phyloP scores from a whole-genome alignment of 2,113 vertebrate species.

The Anthoscopus minutus region DNA sequence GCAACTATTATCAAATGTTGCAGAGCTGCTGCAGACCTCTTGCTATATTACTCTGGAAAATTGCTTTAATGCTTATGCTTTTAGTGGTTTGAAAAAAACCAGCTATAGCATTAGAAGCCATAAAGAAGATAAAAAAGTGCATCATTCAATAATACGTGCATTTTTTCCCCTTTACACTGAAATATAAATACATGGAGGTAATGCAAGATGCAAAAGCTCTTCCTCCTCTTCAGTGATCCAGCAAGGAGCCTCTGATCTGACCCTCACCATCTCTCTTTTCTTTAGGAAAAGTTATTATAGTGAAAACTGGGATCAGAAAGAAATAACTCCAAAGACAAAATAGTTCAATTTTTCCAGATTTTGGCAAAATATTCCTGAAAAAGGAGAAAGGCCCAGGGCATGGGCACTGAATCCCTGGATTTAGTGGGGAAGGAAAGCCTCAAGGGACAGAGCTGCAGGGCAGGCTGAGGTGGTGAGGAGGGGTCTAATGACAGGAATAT shows the following conservation, averaged over 20 bases:
- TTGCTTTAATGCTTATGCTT: slow-evolving; percentile 76
- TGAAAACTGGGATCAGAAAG: background rate
- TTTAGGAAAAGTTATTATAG: background rate
- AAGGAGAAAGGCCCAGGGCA: background rate
- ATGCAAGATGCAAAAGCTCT: slow-evolving; percentile 3
- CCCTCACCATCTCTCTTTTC: background rate
- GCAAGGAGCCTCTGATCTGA: background rate
- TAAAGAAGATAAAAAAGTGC: slow-evolving; percentile 63
- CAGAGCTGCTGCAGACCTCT: slow-evolving; percentile 65
- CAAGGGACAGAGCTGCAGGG: background rate
- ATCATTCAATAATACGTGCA: slow-evolving; percentile 38
- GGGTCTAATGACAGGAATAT: background rate
- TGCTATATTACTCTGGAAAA: slow-evolving; percentile 71
- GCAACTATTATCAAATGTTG: slow-evolving; percentile 70
- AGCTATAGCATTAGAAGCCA: slow-evolving; percentile 65
- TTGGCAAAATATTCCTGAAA: background rate
- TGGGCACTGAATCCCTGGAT: background rate
- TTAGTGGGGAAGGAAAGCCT: background rate
- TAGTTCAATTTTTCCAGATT: rapidly evolving
- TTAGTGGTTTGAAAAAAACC: slow-evolving; percentile 66
- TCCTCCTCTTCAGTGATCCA: background rate
- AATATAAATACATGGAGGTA: slow-evolving; percentile 27
- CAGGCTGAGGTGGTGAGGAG: background rate
- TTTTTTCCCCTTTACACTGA: slow-evolving; percentile 7
- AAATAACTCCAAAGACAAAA: background rate